phyloP scores from a whole-genome alignment of 1,140 invertebrate genomes.

The Drosophila aff. region DNA sequence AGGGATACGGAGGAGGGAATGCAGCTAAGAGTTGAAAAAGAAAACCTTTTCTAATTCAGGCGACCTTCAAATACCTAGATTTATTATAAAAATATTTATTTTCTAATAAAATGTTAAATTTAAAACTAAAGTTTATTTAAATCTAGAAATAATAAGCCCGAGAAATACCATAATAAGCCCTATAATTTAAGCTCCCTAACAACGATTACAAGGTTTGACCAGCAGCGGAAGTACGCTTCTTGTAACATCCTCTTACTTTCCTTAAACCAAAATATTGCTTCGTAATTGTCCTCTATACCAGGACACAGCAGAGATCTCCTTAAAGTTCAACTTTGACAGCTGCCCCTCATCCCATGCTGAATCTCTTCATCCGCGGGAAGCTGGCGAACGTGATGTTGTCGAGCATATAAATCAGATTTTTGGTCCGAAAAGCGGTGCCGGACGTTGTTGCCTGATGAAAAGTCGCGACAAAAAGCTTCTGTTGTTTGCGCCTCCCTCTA shows the following conservation, averaged over 20 bases:
- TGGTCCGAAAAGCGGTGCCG: constrained; percentile 45
- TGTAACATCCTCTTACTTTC: background rate
- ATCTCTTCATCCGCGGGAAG: constrained; percentile 44
- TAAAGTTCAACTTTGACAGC: constrained; percentile 28
- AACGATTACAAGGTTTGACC: constrained; percentile 1
- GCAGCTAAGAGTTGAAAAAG: background rate
- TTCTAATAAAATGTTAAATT: background rate
- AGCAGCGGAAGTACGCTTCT: background rate
- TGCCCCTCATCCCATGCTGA: constrained; percentile 24
- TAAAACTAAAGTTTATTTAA: background rate
- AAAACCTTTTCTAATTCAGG: no score
- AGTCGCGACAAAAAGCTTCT: constrained; percentile 78
- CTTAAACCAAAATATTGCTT: constrained; percentile 63
- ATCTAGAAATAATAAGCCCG: background rate
- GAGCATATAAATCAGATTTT: constrained; percentile 82
- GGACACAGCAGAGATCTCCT: constrained; percentile 24
- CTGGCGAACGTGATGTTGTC: constrained; percentile 66
- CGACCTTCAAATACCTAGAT: constrained; percentile 6
- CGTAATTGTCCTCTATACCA: constrained; percentile 49
- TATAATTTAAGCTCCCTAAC: no score
- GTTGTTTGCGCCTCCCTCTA: constrained; percentile 19
- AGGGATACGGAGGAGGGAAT: background rate
- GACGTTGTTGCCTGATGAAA: constrained; percentile 63
- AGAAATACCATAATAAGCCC: background rate
- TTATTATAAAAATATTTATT: background rate